Percentiles rank a stretch among this genome's conserved stretches.
phyloP scores from a whole-genome alignment of 2,888 invertebrate species.

The Calliopum simillimum region DNA sequence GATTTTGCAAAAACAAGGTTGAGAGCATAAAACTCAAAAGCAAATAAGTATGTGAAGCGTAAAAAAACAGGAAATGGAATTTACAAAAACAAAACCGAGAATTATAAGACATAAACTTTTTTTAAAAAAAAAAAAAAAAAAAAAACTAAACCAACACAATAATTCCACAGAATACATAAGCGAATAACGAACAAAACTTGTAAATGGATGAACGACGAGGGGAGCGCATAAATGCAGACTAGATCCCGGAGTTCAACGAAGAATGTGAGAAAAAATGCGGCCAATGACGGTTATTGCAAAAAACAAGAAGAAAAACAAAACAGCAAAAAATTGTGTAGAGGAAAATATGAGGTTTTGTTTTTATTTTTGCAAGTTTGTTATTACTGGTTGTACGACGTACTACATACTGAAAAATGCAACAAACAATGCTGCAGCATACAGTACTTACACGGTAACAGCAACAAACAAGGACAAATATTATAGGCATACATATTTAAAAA shows the following conservation, averaged over 20 bases:
- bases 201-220: too few relatives aligned
- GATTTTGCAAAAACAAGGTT: background rate
- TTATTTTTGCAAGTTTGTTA: too few relatives aligned
- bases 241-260: constrained; percentile 55
- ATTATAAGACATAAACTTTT: background rate
- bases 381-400: too few relatives aligned
- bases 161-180: constrained; percentile 6
- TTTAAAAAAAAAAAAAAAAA: constrained; percentile 8
- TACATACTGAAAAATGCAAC: too few relatives aligned
- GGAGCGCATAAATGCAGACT: constrained; percentile 42
- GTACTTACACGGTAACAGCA: too few relatives aligned
- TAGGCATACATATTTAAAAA: too few relatives aligned
- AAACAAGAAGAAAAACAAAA: constrained; percentile 4
- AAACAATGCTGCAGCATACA: too few relatives aligned
- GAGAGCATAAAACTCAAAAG: background rate
- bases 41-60: constrained; percentile 12
- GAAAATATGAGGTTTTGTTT: too few relatives aligned
- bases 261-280: constrained; percentile 54
- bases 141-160: constrained; percentile 1
- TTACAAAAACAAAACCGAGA: constrained; percentile 47
- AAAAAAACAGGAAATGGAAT: constrained; percentile 60
- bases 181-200: constrained; percentile 32
- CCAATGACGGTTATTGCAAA: constrained; percentile 52
- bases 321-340: too few relatives aligned
- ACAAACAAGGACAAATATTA: too few relatives aligned